These are phyloP conservation scores for Oxytorus armatus DNA, from an alignment of 2,888 invertebrate genomes.

Conservation along the genomic window DNA sequence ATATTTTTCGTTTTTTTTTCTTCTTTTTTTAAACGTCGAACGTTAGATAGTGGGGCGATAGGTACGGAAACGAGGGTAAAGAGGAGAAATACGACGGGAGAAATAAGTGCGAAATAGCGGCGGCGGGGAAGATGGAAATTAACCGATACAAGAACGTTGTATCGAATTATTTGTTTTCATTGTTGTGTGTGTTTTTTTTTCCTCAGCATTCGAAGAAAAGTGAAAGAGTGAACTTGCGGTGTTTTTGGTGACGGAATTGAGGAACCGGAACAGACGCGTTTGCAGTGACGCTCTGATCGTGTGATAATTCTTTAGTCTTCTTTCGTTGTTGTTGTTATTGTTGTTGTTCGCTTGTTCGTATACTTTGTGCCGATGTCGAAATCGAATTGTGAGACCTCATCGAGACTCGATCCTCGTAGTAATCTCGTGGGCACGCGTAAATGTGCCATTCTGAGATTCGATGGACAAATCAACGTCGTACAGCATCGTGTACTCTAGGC, in stretches of 20 bases:
- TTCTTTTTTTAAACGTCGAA: not conserved
- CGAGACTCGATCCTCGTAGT: slow-evolving; percentile 73
- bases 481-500: slow-evolving; percentile 72
- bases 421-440: slow-evolving; percentile 71
- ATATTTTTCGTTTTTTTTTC: slow-evolving; percentile 19
- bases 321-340: not conserved
- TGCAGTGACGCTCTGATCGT: not conserved
- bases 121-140: slow-evolving; percentile 1
- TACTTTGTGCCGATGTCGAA: slow-evolving; percentile 74
- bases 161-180: slow-evolving; percentile 1
- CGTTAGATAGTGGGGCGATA: not conserved
- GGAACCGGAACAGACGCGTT: not conserved
- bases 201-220: not conserved
- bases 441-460: slow-evolving; percentile 75
- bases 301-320: slow-evolving; percentile 7
- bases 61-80: not conserved
- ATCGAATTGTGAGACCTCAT: slow-evolving; percentile 75
- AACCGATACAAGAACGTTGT: not conserved
- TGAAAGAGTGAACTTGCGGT: slow-evolving; percentile 17
- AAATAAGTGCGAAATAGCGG: slow-evolving; percentile 2
- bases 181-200: slow-evolving; percentile 18
- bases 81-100: not conserved
- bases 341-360: not conserved
- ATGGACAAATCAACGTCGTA: slow-evolving; percentile 71
- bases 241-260: slow-evolving; percentile 14